Conservation (phyloP, 2,888 invertebrate genomes). For the Meghimatium bilineatum region DNA sequence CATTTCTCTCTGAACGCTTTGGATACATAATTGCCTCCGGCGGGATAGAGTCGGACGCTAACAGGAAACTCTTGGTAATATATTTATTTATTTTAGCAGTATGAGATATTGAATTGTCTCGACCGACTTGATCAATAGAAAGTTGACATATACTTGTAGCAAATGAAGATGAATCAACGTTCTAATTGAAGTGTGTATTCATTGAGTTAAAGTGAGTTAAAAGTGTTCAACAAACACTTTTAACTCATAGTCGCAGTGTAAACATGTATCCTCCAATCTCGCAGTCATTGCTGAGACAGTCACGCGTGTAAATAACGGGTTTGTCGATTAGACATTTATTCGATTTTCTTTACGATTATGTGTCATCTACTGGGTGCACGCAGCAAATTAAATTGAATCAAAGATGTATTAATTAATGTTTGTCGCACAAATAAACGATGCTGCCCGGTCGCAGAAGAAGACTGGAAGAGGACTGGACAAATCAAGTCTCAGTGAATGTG, state of each 20-base stretch:
- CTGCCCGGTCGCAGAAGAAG: too few species aligned
- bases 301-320: background rate
- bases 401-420: too few species aligned
- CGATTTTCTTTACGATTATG: background rate
- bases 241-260: background rate
- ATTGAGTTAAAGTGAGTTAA: background rate
- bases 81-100: too few species aligned
- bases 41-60: too few species aligned
- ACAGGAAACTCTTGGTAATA: too few species aligned
- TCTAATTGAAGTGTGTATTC: background rate
- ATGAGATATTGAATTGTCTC: too few species aligned
- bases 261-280: background rate
- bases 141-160: background rate
- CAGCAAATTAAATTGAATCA: too few species aligned
- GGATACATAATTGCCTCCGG: too few species aligned
- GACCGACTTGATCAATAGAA: background rate
- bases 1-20: too few species aligned
- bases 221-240: constrained; percentile 4
- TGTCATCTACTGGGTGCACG: background rate
- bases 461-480: too few species aligned
- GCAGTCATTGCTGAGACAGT: background rate
- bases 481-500: too few species aligned
- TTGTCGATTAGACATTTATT: background rate
- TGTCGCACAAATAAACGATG: too few species aligned
- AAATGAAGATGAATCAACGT: background rate